A percentile compares a stretch with the other conserved stretches of the same genome.
These are phyloP conservation scores for Lophochroa leadbeateri DNA, from an alignment of 2,113 vertebrate species.

Conservation along the genomic window DNA sequence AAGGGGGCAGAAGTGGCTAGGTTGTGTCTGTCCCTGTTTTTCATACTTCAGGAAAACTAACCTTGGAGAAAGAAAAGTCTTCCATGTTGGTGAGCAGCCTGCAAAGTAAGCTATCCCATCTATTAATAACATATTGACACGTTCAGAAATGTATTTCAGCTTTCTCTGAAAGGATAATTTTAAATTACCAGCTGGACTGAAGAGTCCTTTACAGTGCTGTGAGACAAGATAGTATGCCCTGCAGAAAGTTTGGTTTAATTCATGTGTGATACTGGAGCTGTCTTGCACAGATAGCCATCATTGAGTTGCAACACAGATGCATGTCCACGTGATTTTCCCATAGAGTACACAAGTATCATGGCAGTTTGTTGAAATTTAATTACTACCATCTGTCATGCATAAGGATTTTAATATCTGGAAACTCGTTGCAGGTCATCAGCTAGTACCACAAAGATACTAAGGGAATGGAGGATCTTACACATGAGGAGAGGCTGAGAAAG, in stretches of 20 bases:
- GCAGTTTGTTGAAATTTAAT: background rate
- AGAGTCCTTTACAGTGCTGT: background rate
- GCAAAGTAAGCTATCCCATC: background rate
- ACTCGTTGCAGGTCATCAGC: background rate
- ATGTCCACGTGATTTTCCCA: background rate
- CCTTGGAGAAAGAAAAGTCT: background rate
- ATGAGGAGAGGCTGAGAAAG: background rate
- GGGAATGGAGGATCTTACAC: background rate
- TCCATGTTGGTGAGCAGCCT: background rate
- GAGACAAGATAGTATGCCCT: background rate
- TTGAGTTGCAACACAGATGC: background rate
- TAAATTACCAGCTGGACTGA: background rate
- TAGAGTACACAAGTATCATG: background rate
- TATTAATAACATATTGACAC: background rate
- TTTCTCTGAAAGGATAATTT: background rate
- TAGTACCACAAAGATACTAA: background rate
- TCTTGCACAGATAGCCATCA: background rate
- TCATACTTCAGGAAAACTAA: background rate
- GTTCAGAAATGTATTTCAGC: background rate
- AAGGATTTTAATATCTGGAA: background rate
- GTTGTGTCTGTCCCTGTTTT: background rate
- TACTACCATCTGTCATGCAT: background rate
- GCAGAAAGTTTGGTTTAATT: background rate
- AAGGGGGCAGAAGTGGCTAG: background rate
- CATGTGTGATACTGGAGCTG: background rate